Percentiles rank a stretch among this genome's conserved stretches.
These are phyloP conservation scores for Sminthurides aquaticus DNA, from an alignment of 2,888 invertebrate genomes.

Conservation along the genomic window DNA sequence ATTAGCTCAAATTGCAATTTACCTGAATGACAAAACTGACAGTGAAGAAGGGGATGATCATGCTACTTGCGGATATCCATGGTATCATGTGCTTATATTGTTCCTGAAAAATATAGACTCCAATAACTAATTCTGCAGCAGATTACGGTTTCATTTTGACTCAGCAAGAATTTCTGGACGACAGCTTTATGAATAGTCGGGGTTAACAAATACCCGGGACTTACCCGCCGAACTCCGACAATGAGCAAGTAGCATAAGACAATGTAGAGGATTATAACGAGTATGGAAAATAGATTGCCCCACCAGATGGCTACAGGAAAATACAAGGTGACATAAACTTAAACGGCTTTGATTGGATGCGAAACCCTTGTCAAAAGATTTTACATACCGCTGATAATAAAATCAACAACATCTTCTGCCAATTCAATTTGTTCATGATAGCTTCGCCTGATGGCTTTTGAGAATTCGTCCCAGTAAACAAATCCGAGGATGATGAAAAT, in stretches of 20 bases:
- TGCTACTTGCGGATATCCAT: slow-evolving; percentile 38
- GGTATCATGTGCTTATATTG: slow-evolving; percentile 42
- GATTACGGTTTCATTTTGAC: too few species aligned
- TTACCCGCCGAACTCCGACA: slow-evolving; percentile 37
- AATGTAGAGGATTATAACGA: slow-evolving; percentile 35
- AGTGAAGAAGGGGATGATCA: slow-evolving; percentile 39
- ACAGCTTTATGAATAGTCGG: not conserved
- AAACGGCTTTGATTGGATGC: too few species aligned
- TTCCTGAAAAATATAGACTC: slow-evolving; percentile 23
- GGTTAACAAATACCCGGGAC: not conserved
- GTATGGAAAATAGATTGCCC: slow-evolving; percentile 42
- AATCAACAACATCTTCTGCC: slow-evolving; percentile 30
- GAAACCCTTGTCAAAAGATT: not conserved
- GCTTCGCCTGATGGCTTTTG: slow-evolving; percentile 27
- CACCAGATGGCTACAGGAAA: slow-evolving; percentile 37
- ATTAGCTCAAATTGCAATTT: too few species aligned
- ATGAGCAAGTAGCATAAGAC: slow-evolving; percentile 36
- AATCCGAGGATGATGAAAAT: slow-evolving; percentile 37
- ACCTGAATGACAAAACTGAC: slow-evolving; percentile 39
- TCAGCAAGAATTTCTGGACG: too few species aligned
- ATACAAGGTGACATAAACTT: too few species aligned
- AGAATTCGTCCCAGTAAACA: slow-evolving; percentile 39
- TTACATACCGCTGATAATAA: slow-evolving; percentile 30
- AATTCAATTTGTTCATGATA: slow-evolving; percentile 32
- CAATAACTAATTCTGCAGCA: too few species aligned